Evolutionary conservation across 37 sponge, comb jelly and placozoan genomes (phyloP).

Genomic region (Geodia barretti): DNA sequence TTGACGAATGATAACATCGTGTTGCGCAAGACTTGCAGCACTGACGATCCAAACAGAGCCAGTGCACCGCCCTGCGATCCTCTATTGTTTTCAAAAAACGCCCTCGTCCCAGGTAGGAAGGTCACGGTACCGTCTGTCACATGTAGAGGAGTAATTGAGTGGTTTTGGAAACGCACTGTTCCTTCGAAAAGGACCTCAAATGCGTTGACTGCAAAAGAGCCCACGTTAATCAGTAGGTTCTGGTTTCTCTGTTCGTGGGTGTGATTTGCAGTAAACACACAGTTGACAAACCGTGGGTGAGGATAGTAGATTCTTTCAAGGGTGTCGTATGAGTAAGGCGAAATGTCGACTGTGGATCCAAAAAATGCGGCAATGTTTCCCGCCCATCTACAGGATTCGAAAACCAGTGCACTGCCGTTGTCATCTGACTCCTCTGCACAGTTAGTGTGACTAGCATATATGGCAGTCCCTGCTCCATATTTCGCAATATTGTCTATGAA

Average conservation of each 20-base stretch:
- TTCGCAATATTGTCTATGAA: neutral
- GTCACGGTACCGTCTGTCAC: neutral
- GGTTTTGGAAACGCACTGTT: neutral
- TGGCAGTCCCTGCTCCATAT: neutral
- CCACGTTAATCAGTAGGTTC: neutral
- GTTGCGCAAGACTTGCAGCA: neutral
- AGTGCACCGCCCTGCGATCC: slow-evolving; percentile 34
- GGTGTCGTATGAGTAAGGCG: neutral
- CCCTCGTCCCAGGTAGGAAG: neutral
- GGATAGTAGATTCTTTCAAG: neutral
- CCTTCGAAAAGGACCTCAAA: slow-evolving; percentile 6
- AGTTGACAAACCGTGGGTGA: neutral
- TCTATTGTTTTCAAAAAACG: slow-evolving; percentile 7
- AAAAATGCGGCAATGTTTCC: neutral
- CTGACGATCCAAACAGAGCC: neutral
- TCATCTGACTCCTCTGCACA: neutral
- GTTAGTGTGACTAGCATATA: neutral
- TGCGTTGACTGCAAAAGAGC: neutral
- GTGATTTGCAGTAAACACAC: neutral
- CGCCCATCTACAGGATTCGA: neutral
- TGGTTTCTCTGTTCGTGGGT: neutral
- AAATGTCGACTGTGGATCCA: slow-evolving; percentile 11
- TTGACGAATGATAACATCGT: slow-evolving; percentile 1
- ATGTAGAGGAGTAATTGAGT: slow-evolving; percentile 8
- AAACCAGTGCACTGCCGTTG: neutral